Evolutionary conservation across 2,888 invertebrate genomes (phyloP), one percentile per base, ranked within the genome.

Genomic region (Parthenolecanium corni): DNA sequence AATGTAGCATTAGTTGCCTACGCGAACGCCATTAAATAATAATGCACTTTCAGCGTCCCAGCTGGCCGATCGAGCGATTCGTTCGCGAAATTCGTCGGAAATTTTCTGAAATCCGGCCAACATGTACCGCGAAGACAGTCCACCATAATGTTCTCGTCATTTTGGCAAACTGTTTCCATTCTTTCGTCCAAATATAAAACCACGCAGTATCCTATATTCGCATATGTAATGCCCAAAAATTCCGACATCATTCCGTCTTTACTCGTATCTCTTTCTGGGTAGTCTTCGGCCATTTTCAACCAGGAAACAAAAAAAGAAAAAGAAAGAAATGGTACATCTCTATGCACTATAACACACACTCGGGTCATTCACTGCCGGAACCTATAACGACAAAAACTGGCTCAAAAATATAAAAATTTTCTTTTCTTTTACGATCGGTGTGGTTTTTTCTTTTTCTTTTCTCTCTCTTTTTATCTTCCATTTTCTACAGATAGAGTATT

Each of bases 101-200:
- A 31, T 31, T 6, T 31, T 31, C 31, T 31, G 31, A 31, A 4
- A 31, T 31, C 9, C 5, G 31, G 31, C 31, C 31, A 31, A 31
- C 31, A 31, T 31, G 4, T 31, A 31, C 31, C 31, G 9, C 9
- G 9, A 31, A 31, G 31, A 31, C 31, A 9, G 4, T 9, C 31
- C 4, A 4, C 9, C 9, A 31, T 31, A 31, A 31, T 31, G 31
- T 49, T 18, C 49, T 49, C 49, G 6, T 9, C 18, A 21, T 49
- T 49, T 49, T 49, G 49, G 49, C 49, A 49, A 49, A 20, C 49
- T 14, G 49, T 23, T 49, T 20, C 23, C 23, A 23, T 21, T 14
- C 23, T 49, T 49, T 14, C 49, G 20, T 49, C 49, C 49, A 49
- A 49, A 49, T 49, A 49, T 49, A 49, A 21, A 18, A 12, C 5